Evolutionary conservation across 2,113 vertebrate genomes (phyloP), one percentile per base, ranked within the genome.

Genomic region (Dolichotis patagonum): DNA sequence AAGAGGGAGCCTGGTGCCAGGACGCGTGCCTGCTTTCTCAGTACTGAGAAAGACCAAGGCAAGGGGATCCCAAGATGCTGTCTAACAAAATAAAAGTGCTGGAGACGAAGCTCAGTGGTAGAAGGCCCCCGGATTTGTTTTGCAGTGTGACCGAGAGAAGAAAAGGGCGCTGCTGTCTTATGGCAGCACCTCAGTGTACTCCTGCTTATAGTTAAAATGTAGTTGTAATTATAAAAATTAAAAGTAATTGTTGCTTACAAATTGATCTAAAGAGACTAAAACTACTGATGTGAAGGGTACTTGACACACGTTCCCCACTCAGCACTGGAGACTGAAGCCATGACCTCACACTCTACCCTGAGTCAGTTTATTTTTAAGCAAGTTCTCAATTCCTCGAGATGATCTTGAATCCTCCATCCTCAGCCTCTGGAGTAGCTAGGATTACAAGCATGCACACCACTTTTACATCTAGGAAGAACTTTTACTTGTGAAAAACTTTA

Each of bases 211-310:
- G 30, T 82, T 52, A 43, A 56, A 80, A 65, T 84, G 4, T 46
- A 49, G 35, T n/a, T 86, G 17, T 83, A 46, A 56, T 81, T 46
- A 19, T 69, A 56, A 82, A 56, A 78, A 88, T 41, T 93, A 38
- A 43, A 91, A 84, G 38, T 89, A 90, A 94, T 7, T 94, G 32
- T 58, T 93, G 14, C 65, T 91, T 63, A 17, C 49, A 83, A 60
- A 43, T 38, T 84, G 17, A 95, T 69, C 52, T 89, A 60, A 92
- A 75, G 43, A 88, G 26, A n/a, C 67, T 49, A 80, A 81, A 54
- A 87, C 41, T 88, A 32, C 49, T 91, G n/a, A 93, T 11, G 20
- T 20, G 10, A 90, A 86, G 65, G 52, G 19, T 58, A 35, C 10
- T 49, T 78, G 6, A 49, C 28, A 78, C 26, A 73, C n/a, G 28